Conservation (phyloP, 2,888 invertebrate species). For the Tetramorium bicarinatum region DNA sequence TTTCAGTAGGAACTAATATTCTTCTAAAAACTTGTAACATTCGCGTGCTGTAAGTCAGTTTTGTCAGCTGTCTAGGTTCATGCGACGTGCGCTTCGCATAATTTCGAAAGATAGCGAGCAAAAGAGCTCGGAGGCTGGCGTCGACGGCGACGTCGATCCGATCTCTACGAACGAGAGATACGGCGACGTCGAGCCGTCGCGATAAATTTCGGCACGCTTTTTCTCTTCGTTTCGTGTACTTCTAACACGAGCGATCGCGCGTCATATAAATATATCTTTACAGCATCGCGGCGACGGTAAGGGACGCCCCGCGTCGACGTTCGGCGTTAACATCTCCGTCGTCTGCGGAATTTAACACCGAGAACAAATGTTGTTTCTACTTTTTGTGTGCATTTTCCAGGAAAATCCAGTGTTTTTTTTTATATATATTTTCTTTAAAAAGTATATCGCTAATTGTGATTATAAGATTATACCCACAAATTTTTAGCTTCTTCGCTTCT, state of each 20-base stretch:
- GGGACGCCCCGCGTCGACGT: background rate
- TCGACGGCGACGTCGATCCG: constrained; percentile 25
- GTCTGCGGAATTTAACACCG: constrained; percentile 2
- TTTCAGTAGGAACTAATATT: background rate
- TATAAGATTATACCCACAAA: background rate
- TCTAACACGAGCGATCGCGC: constrained; percentile 16
- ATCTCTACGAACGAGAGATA: constrained; percentile 54
- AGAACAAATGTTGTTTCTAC: background rate
- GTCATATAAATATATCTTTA: constrained; percentile 43
- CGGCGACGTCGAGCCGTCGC: constrained; percentile 15
- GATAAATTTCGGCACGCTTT: constrained; percentile 40
- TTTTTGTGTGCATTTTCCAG: background rate
- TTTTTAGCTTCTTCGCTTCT: background rate
- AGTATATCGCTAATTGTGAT: background rate
- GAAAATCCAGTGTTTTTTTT: background rate
- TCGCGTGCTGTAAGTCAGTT: background rate
- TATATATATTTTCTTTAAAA: background rate
- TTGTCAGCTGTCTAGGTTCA: background rate
- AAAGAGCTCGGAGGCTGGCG: constrained; percentile 30
- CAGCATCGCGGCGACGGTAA: background rate
- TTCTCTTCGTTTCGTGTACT: constrained; percentile 28
- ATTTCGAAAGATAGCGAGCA: constrained; percentile 33
- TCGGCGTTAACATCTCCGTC: constrained; percentile 13
- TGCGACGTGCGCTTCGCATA: background rate
- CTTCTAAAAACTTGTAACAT: constrained; percentile 5